Conservation (phyloP, 2,888 invertebrate genomes). For the Magallana nippona region DNA sequence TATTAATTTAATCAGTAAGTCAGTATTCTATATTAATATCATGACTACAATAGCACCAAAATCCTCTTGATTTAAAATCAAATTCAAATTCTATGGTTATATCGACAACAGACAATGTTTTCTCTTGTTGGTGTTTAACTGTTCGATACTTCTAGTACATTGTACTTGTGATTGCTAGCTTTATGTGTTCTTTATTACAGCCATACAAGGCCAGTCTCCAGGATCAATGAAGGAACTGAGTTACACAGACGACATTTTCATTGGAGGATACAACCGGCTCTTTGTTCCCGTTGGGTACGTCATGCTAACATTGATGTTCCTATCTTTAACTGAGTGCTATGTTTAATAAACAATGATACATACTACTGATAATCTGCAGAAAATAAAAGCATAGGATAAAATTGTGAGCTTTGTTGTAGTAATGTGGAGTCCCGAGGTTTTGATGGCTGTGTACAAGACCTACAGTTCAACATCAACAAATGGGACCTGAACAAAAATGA, state of each 20-base stretch:
- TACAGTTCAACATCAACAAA: slow-evolving; percentile 88
- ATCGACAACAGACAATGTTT: no score
- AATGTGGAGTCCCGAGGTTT: slow-evolving; percentile 86
- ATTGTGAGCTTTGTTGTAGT: slow-evolving; percentile 77
- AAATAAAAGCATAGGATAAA: no score
- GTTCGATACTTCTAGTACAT: no score
- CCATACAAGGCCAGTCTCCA: slow-evolving; percentile 68
- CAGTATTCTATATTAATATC: no score
- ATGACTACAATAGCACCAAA: no score
- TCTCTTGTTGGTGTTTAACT: no score
- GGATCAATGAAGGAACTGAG: slow-evolving; percentile 79
- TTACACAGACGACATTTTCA: slow-evolving; percentile 88
- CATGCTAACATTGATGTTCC: background rate
- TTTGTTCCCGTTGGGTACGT: slow-evolving; percentile 67
- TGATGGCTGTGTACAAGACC: slow-evolving; percentile 94
- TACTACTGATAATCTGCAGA: background rate
- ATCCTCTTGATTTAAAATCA: no score
- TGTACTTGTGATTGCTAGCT: background rate
- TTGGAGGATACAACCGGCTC: slow-evolving; percentile 90
- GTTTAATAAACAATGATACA: background rate
- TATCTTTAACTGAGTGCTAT: background rate
- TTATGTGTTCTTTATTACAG: slow-evolving; percentile 44
- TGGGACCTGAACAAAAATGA: slow-evolving; percentile 83
- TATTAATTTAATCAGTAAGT: no score
- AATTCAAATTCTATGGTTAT: no score